A percentile compares a stretch with the other conserved stretches of the same genome.
Evolutionary conservation across 2,888 invertebrate species (phyloP).

Genomic region (Melieria crassipennis): DNA sequence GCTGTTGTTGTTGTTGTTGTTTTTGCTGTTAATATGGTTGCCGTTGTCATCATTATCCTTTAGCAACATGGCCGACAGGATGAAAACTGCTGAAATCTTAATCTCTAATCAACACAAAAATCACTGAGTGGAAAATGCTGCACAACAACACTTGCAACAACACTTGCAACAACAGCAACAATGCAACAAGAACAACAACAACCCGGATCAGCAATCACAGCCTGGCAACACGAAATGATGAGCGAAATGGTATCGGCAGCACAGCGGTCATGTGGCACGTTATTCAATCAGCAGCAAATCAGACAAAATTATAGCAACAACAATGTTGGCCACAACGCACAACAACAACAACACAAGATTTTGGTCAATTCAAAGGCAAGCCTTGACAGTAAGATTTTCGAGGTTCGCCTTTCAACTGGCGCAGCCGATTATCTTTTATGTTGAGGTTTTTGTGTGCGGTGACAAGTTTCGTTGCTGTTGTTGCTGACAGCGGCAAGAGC

Average conservation of each 20-base stretch:
- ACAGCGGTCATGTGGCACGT: no score
- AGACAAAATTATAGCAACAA: no score
- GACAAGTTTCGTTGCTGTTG: no score
- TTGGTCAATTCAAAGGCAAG: no score
- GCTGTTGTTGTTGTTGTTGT: not conserved
- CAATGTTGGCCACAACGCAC: no score
- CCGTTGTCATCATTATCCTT: not conserved
- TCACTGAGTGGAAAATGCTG: not conserved
- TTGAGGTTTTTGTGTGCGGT: no score
- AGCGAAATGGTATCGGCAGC: not conserved
- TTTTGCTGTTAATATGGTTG: not conserved
- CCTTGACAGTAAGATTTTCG: no score
- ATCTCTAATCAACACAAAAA: conserved; percentile 57
- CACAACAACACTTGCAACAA: conserved; percentile 12
- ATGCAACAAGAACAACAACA: conserved; percentile 1
- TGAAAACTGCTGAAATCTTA: conserved; percentile 54
- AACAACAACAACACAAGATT: no score
- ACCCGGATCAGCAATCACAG: not conserved
- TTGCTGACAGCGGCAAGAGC: no score
- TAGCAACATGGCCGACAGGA: not conserved
- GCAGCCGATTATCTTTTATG: no score
- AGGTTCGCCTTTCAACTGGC: no score
- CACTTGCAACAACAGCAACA: not conserved
- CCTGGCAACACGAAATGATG: not conserved
- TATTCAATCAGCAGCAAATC: no score